Evolutionary conservation across 2,888 invertebrate genomes (phyloP), one percentile per base, ranked within the genome.

Genomic region (Celastrina argiolus): DNA sequence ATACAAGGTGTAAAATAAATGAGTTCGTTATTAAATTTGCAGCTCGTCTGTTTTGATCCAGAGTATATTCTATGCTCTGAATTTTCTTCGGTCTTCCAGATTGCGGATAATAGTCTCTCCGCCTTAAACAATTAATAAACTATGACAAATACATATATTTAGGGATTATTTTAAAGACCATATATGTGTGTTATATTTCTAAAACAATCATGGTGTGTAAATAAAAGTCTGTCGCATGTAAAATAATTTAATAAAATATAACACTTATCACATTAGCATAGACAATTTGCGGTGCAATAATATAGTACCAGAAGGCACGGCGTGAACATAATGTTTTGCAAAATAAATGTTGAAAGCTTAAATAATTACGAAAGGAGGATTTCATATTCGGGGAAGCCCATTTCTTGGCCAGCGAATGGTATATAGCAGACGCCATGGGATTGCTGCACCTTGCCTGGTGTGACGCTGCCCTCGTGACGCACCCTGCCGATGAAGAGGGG

Each of bases 371-470:
- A 76, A 73, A 94, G 88, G 68, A 97, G 93, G 74, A 97, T 88
- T 91, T 97, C 97, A 79, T 95, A 97, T 64, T 96, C 95, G n/a
- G 93, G 92, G 91, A 94, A 96, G 63, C 94, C 93, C 67, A 96
- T 82, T 81, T 97, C 97, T 75, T 94, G 92, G 56, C 97, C 97
- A 0, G 90, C 96, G 79, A 94, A 97, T 14, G 97, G 93, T 84
- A 97, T 96, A 92, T 97, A 97, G 81, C 95, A 94, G 66, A 94
- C 94, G 31, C 93, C 95, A 78, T 97, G 97, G 8, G 96, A 96
- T 42, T 95, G 94, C 76, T 97, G 97, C 1, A 97, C 94, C 87
- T 97, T 97, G 77, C 97, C 97, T 31, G 94, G 92, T 28, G 96
- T 96, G 61, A 96, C 72, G 68, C 94, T 93, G 68, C 95, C 96